A percentile compares a stretch with the other conserved stretches of the same genome.
Conservation (phyloP, 2,888 invertebrate species). For the Pseudoips prasinana region DNA sequence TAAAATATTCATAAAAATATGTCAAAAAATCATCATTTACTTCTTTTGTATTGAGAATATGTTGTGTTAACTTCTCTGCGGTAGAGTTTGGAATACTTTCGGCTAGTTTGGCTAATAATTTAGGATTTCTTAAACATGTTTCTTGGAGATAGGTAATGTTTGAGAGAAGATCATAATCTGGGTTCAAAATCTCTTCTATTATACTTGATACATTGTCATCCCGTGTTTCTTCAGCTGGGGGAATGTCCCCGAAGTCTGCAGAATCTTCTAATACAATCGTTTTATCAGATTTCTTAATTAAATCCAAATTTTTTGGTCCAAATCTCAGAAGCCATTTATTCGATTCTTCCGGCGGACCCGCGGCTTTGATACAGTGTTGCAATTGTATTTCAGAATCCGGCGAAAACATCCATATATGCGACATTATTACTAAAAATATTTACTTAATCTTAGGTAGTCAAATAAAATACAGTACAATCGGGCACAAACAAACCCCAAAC, state of each 20-base stretch:
- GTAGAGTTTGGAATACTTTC: slow-evolving; percentile 32
- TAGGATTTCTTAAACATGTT: slow-evolving; percentile 37
- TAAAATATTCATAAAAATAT: slow-evolving; percentile 38
- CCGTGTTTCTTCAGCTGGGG: too few relatives aligned
- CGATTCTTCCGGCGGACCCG: slow-evolving; percentile 25
- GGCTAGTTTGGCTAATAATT: slow-evolving; percentile 38
- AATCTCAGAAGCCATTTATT: slow-evolving; percentile 51
- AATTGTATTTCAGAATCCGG: slow-evolving; percentile 35
- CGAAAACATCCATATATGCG: slow-evolving; percentile 48
- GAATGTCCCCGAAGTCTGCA: too few relatives aligned
- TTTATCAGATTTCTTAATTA: slow-evolving; percentile 9
- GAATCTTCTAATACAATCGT: slow-evolving; percentile 12
- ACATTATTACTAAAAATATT: too few relatives aligned
- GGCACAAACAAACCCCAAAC: too few relatives aligned
- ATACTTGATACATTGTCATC: slow-evolving; percentile 11
- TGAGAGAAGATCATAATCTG: slow-evolving; percentile 35
- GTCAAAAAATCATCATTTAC: slow-evolving; percentile 31
- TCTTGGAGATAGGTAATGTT: slow-evolving; percentile 36
- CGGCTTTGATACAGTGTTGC: slow-evolving; percentile 36
- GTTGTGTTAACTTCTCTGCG: slow-evolving; percentile 43
- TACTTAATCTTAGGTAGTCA: too few relatives aligned
- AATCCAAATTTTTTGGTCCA: slow-evolving; percentile 21
- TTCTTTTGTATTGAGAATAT: slow-evolving; percentile 34
- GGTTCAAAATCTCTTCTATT: slow-evolving; percentile 40
- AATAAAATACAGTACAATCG: too few relatives aligned